phyloP scores from a whole-genome alignment of 2,113 vertebrate species.

The Chloebia gouldiae region DNA sequence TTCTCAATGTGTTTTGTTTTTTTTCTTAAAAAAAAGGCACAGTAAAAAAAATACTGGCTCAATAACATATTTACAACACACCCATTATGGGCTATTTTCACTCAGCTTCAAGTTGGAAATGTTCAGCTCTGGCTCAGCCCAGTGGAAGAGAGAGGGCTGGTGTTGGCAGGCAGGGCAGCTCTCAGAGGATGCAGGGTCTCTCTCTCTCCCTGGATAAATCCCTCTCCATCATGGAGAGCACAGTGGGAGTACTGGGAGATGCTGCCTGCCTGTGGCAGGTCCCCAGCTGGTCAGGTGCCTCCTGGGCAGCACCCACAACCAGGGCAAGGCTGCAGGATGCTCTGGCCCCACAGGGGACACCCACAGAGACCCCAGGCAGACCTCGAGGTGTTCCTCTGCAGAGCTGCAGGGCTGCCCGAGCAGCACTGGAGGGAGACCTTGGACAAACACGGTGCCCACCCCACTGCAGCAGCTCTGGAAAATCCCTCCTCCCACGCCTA shows the following conservation, averaged over 20 bases:
- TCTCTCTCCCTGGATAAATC: neutral
- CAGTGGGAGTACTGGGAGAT: accelerated
- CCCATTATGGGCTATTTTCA: slow-evolving; percentile 93
- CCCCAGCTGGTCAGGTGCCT: neutral
- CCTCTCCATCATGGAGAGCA: neutral
- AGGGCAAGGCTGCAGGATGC: neutral
- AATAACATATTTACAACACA: slow-evolving; percentile 82
- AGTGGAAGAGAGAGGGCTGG: neutral
- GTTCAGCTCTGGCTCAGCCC: slow-evolving; percentile 28
- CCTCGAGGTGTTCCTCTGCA: neutral
- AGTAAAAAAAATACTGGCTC: slow-evolving; percentile 93
- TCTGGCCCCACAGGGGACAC: neutral
- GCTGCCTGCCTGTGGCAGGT: neutral
- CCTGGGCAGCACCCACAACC: neutral
- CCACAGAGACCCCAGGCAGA: accelerated
- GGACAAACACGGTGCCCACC: neutral
- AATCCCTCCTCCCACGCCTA: accelerated
- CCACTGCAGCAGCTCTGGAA: accelerated
- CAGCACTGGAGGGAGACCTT: neutral
- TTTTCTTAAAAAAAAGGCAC: slow-evolving; percentile 54
- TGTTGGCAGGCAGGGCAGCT: neutral
- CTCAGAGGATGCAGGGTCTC: accelerated
- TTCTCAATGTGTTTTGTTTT: neutral
- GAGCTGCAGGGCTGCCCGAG: neutral
- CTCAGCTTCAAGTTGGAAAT: slow-evolving; percentile 69